Percentiles rank a stretch among this genome's conserved stretches.
phyloP scores from a whole-genome alignment of 2,888 invertebrate genomes.

The Vanessa cardui region DNA sequence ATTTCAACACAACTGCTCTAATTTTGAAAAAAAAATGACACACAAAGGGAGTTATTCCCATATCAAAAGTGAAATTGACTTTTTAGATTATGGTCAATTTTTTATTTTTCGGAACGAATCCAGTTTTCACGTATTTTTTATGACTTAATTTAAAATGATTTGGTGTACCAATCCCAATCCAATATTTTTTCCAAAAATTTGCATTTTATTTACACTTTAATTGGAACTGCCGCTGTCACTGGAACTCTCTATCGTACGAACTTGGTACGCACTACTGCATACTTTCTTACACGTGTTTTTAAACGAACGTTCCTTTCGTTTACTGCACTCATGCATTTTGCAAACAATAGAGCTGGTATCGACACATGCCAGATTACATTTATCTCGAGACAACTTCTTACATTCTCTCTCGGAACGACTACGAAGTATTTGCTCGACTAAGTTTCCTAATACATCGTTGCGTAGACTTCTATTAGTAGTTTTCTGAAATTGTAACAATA shows the following conservation, averaged over 20 bases:
- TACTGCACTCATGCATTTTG: constrained; percentile 39
- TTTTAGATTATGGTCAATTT: too few species aligned
- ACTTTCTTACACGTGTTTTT: constrained; percentile 47
- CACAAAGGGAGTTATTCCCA: too few species aligned
- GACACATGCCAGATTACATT: constrained; percentile 52
- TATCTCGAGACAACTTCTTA: constrained; percentile 44
- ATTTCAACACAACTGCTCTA: too few species aligned
- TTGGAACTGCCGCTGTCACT: constrained; percentile 7
- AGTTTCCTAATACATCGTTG: neutral
- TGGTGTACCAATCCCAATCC: too few species aligned
- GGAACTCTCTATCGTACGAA: constrained; percentile 9
- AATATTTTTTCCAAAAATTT: too few species aligned
- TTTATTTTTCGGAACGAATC: too few species aligned
- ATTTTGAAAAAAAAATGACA: too few species aligned
- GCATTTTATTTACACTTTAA: too few species aligned
- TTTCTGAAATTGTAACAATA: neutral
- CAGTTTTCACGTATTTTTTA: too few species aligned
- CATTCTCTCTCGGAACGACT: constrained; percentile 55
- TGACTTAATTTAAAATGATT: too few species aligned
- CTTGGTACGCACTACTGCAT: constrained; percentile 44
- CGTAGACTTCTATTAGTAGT: neutral
- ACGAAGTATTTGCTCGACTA: constrained; percentile 48
- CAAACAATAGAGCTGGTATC: constrained; percentile 46
- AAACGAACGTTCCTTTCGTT: constrained; percentile 41
- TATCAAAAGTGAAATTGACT: too few species aligned